Evolutionary conservation across 2,113 vertebrate genomes (phyloP).

Genomic region (Nothocercus nigrocapillus): DNA sequence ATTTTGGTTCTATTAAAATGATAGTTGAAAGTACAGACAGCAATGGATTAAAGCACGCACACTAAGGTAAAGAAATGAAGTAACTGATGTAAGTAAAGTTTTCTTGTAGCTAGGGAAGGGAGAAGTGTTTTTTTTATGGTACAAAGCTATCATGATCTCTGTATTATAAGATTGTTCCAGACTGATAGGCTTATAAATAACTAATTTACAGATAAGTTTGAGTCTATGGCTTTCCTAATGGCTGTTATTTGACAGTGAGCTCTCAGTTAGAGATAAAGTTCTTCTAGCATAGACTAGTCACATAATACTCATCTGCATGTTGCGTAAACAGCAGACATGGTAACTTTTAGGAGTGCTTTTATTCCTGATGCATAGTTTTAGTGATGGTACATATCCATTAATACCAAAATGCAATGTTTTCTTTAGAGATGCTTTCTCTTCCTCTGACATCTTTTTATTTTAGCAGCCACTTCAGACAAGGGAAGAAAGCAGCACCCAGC

Average conservation of each 20-base stretch:
- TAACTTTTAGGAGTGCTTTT: background rate
- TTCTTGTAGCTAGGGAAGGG: background rate
- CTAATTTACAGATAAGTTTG: background rate
- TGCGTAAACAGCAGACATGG: background rate
- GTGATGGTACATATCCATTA: background rate
- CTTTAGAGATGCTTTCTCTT: slow-evolving; percentile 9
- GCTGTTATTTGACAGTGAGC: background rate
- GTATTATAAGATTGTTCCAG: background rate
- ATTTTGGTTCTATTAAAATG: background rate
- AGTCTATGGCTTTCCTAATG: slow-evolving; percentile 34
- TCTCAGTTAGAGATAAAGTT: background rate
- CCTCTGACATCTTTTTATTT: slow-evolving; percentile 37
- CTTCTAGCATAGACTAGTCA: slow-evolving; percentile 14
- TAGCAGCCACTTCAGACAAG: background rate
- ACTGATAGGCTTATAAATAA: background rate
- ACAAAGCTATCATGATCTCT: background rate
- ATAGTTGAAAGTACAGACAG: background rate
- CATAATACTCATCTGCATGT: slow-evolving; percentile 34
- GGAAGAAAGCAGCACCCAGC: background rate
- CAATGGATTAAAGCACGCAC: background rate
- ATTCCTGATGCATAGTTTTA: slow-evolving; percentile 36
- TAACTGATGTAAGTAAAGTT: slow-evolving; percentile 3
- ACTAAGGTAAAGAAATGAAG: background rate
- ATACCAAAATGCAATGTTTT: background rate
- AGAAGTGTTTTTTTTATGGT: background rate